Evolutionary conservation across 2,797 vertebrate species (phyloP), one percentile per base, ranked within the genome.

Genomic region (Liparis tanakae): DNA sequence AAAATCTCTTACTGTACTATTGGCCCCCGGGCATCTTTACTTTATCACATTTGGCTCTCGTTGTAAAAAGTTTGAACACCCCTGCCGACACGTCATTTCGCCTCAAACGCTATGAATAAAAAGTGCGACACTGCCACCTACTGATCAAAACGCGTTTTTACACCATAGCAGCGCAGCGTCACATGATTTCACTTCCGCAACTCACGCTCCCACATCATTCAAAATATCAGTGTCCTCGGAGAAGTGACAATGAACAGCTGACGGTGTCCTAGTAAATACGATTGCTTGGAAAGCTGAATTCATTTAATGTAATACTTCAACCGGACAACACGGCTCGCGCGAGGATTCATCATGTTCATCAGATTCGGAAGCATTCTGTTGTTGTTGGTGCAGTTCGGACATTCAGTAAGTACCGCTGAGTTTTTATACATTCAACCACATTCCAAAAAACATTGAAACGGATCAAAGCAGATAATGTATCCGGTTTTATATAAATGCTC

Each of bases 111-210:
- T 12, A 22, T 12, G 1, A 14, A 64, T 30, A 36, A 66, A 57
- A 50, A 1, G 6, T 0, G 3, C 18, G 51, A 67, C 50, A 70
- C 50, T 65, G 77, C 76, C 87, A 37, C 5, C 86, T 80, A 30
- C 7, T 17, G 89, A 1, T 10, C 0, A n/a, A 57, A 55, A 17
- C 0, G 1, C 6, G n/a, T 33, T 8, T 0, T 17, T 68, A 33
- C 79, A 37, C 1, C 33, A 44, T 8, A 48, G 14, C 13, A 3
- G 14, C 0, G 8, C 4, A 3, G 2, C 12, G 4, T 90, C 88
- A 93, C 87, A 74, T 92, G 90, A 91, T 41, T 79, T 64, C 1
- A 89, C 87, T 90, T 90, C 90, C 89, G 87, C 37, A 83, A 18
- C 80, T 58, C 84, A 33, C 74, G 79, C 76, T 17, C 18, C 43